phyloP scores from a whole-genome alignment of 2,888 invertebrate genomes.

The Lepidochrysops patricia region DNA sequence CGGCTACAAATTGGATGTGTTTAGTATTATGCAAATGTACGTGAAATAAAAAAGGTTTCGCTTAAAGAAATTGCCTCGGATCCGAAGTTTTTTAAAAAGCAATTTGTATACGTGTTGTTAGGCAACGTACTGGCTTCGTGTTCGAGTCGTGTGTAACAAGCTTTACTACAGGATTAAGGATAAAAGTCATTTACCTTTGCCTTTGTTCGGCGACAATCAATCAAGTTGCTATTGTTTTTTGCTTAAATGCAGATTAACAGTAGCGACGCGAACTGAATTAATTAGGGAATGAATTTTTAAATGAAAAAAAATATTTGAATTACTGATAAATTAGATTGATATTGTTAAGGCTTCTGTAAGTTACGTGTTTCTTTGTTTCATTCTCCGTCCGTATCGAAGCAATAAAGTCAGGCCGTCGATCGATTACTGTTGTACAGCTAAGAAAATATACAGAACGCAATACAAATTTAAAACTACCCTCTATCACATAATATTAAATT shows the following conservation, averaged over 20 bases:
- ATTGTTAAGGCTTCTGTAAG: too few relatives aligned
- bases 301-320: too few relatives aligned
- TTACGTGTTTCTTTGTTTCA: neutral
- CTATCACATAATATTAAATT: slow-evolving; percentile 70
- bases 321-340: too few relatives aligned
- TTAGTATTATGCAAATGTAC: slow-evolving; percentile 1
- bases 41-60: neutral
- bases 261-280: too few relatives aligned
- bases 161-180: neutral
- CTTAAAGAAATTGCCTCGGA: neutral
- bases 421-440: neutral
- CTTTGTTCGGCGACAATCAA: neutral
- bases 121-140: neutral
- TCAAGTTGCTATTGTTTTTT: neutral
- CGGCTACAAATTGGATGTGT: neutral
- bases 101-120: neutral
- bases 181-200: neutral
- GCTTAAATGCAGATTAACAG: neutral
- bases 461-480: slow-evolving; percentile 43
- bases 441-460: slow-evolving; percentile 18
- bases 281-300: too few relatives aligned
- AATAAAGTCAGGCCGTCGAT: neutral
- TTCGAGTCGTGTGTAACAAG: neutral
- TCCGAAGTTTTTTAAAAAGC: neutral
- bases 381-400: slow-evolving; percentile 7